phyloP scores from a whole-genome alignment of 2,113 vertebrate species.

The Bubalus kerabau region DNA sequence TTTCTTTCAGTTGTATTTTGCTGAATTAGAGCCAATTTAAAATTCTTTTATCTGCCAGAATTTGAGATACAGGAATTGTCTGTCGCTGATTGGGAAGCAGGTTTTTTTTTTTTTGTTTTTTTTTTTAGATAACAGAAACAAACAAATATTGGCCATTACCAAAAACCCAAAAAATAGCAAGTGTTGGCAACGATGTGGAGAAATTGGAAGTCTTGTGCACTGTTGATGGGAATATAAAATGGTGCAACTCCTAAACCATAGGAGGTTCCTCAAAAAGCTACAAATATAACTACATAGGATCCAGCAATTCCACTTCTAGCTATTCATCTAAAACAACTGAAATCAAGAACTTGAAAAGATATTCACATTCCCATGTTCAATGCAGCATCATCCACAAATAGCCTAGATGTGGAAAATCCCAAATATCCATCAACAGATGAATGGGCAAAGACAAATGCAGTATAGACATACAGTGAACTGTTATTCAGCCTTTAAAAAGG shows the following conservation, averaged over 20 bases:
- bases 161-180: neutral
- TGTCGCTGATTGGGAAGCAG: neutral
- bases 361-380: neutral
- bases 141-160: neutral
- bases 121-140: neutral
- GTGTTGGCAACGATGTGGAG: neutral
- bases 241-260: neutral
- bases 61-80: neutral
- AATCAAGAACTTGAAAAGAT: neutral
- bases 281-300: neutral
- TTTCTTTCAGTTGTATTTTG: neutral
- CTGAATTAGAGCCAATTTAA: neutral
- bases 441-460: neutral
- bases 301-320: neutral
- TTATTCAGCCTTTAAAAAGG: neutral
- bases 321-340: neutral
- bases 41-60: neutral
- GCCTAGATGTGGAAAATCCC: neutral
- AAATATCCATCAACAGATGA: neutral
- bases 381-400: neutral
- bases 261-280: neutral
- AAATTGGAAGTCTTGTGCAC: neutral
- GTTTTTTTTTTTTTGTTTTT: neutral
- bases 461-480: neutral
- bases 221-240: neutral